Conservation (phyloP, 2,888 invertebrate genomes). For the Chrysotoxum bicinctum region DNA sequence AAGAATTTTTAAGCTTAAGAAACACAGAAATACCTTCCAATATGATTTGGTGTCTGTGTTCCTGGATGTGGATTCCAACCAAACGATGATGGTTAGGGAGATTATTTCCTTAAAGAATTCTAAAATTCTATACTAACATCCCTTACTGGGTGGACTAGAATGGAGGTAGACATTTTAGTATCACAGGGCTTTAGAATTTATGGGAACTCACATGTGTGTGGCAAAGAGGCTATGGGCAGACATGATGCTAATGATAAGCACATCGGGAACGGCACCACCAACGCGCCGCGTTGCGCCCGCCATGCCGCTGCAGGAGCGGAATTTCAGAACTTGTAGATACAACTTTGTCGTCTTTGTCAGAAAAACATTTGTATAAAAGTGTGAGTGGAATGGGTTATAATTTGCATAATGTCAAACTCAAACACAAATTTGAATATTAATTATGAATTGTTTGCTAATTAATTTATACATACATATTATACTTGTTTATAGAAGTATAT, state of each 20-base stretch:
- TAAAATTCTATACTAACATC: slow-evolving; percentile 47
- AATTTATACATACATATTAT: slow-evolving; percentile 30
- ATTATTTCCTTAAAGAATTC: slow-evolving; percentile 27
- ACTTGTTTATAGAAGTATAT: background rate
- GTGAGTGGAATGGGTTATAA: slow-evolving; percentile 22
- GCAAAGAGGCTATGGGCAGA: background rate
- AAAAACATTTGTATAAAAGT: background rate
- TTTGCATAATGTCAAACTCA: slow-evolving; percentile 68
- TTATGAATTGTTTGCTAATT: slow-evolving; percentile 71
- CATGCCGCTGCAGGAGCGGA: background rate
- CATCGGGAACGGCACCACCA: background rate
- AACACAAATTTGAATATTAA: slow-evolving; percentile 69
- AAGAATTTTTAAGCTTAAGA: slow-evolving; percentile 33
- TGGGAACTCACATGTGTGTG: slow-evolving; percentile 36
- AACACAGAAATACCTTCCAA: slow-evolving; percentile 20
- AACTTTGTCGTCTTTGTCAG: slow-evolving; percentile 31
- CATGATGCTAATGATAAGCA: slow-evolving; percentile 19
- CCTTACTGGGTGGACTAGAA: background rate
- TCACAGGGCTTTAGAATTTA: slow-evolving; percentile 50
- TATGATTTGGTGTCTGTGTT: background rate
- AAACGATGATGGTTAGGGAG: slow-evolving; percentile 20
- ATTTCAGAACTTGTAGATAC: background rate
- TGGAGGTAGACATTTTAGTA: slow-evolving; percentile 48
- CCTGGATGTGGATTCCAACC: background rate
- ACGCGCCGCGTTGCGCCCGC: background rate